Percentiles rank a stretch among this genome's conserved stretches.
phyloP scores from a whole-genome alignment of 1,140 invertebrate genomes.

The Babylonia areolata region DNA sequence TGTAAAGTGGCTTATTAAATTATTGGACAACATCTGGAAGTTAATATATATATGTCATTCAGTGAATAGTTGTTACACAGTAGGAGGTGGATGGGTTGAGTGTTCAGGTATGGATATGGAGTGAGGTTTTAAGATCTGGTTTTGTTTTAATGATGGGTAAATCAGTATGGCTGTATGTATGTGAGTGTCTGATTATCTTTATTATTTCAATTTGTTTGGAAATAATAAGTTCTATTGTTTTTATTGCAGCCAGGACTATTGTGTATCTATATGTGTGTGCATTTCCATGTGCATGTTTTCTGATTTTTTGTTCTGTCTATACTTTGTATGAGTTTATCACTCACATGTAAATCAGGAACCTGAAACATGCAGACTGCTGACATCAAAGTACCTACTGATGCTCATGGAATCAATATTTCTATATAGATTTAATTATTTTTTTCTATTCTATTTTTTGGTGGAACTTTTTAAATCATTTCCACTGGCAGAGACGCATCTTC shows the following conservation, averaged over 20 bases:
- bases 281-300: not conserved
- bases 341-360: not conserved
- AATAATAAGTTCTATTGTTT: not conserved
- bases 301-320: not conserved
- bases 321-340: not conserved
- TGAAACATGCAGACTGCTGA: not conserved
- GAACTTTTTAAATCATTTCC: not conserved
- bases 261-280: not conserved
- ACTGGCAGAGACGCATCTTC: no score
- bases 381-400: no score
- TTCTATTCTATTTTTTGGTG: no score
- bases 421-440: no score
- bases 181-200: not conserved
- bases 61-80: not conserved
- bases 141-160: not conserved
- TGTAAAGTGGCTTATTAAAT: not conserved
- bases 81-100: no score
- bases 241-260: not conserved
- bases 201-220: not conserved
- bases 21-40: not conserved
- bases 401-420: not conserved
- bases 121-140: no score
- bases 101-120: no score
- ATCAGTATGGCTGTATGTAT: not conserved
- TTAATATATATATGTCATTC: not conserved